Evolutionary conservation across 2,113 vertebrate genomes (phyloP).

Genomic region (Chloropsis cyanopogon): DNA sequence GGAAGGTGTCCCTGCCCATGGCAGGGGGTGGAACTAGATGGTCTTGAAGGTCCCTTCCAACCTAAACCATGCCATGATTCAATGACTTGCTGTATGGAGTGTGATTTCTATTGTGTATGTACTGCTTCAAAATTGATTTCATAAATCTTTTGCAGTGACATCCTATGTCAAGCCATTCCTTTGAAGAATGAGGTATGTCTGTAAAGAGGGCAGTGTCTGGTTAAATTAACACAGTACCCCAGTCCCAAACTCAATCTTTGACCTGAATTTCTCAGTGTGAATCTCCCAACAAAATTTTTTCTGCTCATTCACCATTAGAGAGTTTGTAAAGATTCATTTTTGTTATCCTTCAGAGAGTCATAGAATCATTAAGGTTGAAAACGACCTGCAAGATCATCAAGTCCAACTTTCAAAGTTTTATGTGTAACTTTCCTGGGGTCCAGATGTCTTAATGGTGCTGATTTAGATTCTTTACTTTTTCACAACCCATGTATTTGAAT

Average conservation of each 20-base stretch:
- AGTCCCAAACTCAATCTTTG: neutral
- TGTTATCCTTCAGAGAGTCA: neutral
- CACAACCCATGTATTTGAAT: neutral
- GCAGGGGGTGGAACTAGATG: neutral
- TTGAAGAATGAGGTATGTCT: fast-evolving
- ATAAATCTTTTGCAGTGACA: neutral
- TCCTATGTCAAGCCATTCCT: neutral
- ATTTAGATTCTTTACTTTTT: neutral
- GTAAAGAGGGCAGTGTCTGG: neutral
- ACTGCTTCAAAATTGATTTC: neutral
- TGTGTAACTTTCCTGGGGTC: neutral
- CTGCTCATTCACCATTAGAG: neutral
- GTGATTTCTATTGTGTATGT: neutral
- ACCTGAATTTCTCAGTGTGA: neutral
- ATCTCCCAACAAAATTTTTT: neutral
- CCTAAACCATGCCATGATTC: neutral
- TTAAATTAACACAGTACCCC: neutral
- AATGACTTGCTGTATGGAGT: neutral
- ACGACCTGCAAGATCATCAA: neutral
- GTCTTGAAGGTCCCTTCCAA: neutral
- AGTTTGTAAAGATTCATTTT: neutral
- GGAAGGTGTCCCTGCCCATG: neutral
- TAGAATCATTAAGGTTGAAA: neutral
- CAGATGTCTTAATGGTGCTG: neutral
- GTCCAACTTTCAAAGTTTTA: neutral